Base-by-base conservation (phyloP, 1,140 invertebrate genomes). In the Lethrus apterus region DNA sequence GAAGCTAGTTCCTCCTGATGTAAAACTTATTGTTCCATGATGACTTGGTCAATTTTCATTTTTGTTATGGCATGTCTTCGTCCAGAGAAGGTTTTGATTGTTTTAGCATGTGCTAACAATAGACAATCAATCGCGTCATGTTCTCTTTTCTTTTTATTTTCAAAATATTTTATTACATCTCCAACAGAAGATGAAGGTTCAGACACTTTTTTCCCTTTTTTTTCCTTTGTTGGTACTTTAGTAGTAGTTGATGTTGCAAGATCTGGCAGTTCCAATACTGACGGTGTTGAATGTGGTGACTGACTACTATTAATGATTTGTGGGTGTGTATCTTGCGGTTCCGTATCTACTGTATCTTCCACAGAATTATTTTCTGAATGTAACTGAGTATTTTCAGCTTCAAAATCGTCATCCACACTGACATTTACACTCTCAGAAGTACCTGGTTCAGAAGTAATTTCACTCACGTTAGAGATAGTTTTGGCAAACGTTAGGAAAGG, bases 401-500 rank as follows among this genome's bases (percentile, higher is more conserved):
- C n/a, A n/a, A n/a, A n/a, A n/a, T n/a, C n/a, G n/a, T 33, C 8
- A 10, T 33, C 11, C 10, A 33, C 8, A 33, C 14, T 33, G 14
- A 13, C 11, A 5, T 33, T 4, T 5, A 10, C 11, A 11, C 4
- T 33, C 5, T 33, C 11, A 4, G 5, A 33, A 33, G 7, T 33
- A 10, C 14, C 31, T 5, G 31, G 14, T 33, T 33, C 31, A 5
- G 11, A 10, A 33, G 4, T 33, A 13, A 36, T 15, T 17, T 30
- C 19, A 17, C 18, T 14, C n/a, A 50, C 26, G 17, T 50, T 50
- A 24, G 42, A 50, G 18, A 33, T 14, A 20, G 48, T 50, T 44
- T 50, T 32, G 10, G 21, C 33, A 40, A 50, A 48, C 15, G 42
- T 45, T 11, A 50, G 46, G 17, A 40, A 50, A 17, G 48, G 42